A percentile compares a stretch with the other conserved stretches of the same genome.
Evolutionary conservation across 2,888 invertebrate genomes (phyloP).

Genomic region (Scaptomyza polygonia): DNA sequence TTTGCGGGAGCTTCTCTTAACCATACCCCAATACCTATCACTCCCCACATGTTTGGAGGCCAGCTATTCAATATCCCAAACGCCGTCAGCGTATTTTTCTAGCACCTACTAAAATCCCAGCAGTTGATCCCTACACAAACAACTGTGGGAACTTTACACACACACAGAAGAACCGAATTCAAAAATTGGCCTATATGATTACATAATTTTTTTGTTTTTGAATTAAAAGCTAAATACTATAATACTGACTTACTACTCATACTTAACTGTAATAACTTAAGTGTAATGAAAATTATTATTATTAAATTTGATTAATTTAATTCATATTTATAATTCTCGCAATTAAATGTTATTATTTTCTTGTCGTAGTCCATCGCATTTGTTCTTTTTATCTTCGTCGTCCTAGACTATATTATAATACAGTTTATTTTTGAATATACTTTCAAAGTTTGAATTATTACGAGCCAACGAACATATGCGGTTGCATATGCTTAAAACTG

Average conservation of each 20-base stretch:
- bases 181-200: slow-evolving; percentile 39
- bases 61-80: slow-evolving; percentile 19
- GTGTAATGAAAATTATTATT: slow-evolving; percentile 77
- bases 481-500: too few species aligned
- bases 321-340: slow-evolving; percentile 78
- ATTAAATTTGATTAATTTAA: slow-evolving; percentile 79
- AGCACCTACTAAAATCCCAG: slow-evolving; percentile 45
- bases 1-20: slow-evolving; percentile 1
- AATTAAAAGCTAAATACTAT: slow-evolving; percentile 64
- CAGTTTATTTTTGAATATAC: too few species aligned
- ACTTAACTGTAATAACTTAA: slow-evolving; percentile 75
- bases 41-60: slow-evolving; percentile 13
- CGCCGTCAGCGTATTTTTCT: slow-evolving; percentile 27
- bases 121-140: slow-evolving; percentile 3
- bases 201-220: slow-evolving; percentile 46
- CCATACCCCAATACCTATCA: neutral
- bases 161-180: slow-evolving; percentile 12
- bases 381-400: slow-evolving; percentile 9
- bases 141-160: neutral
- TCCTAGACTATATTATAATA: too few species aligned
- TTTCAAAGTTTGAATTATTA: too few species aligned
- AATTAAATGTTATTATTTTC: slow-evolving; percentile 75
- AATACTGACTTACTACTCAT: slow-evolving; percentile 80
- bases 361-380: slow-evolving; percentile 56
- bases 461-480: too few species aligned